Evolutionary conservation across 2,888 invertebrate species (phyloP).

Genomic region (Tipula lateralis): DNA sequence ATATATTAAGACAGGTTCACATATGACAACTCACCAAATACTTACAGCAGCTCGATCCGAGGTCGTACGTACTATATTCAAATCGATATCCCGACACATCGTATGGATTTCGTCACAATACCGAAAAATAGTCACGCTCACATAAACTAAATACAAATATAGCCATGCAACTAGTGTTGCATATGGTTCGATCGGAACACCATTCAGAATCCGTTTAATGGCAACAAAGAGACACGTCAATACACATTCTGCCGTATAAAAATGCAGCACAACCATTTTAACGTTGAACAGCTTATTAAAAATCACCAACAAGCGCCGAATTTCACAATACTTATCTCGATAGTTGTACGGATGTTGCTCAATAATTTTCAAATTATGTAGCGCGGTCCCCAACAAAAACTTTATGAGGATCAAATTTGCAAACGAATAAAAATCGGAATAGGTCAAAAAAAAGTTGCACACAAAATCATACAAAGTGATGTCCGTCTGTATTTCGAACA

Average conservation of each 20-base stretch:
- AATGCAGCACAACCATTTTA: neutral
- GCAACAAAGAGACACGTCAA: neutral
- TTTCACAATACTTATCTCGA: neutral
- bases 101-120: neutral
- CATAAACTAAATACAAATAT: neutral
- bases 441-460: neutral
- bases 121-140: neutral
- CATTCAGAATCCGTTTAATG: neutral
- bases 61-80: neutral
- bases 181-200: too few relatives aligned
- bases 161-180: neutral
- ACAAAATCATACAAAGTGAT: too few relatives aligned
- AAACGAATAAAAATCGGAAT: neutral
- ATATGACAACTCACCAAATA: too few relatives aligned
- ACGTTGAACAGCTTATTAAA: neutral
- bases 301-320: neutral
- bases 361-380: neutral
- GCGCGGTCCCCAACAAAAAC: too few relatives aligned
- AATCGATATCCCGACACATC: neutral
- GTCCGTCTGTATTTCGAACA: too few relatives aligned
- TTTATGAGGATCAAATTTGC: too few relatives aligned
- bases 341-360: neutral
- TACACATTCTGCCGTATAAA: neutral
- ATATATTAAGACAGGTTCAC: too few relatives aligned
- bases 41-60: too few relatives aligned